Base-by-base conservation (phyloP, 1,140 invertebrate genomes). In the Hormaphis cornu region DNA sequence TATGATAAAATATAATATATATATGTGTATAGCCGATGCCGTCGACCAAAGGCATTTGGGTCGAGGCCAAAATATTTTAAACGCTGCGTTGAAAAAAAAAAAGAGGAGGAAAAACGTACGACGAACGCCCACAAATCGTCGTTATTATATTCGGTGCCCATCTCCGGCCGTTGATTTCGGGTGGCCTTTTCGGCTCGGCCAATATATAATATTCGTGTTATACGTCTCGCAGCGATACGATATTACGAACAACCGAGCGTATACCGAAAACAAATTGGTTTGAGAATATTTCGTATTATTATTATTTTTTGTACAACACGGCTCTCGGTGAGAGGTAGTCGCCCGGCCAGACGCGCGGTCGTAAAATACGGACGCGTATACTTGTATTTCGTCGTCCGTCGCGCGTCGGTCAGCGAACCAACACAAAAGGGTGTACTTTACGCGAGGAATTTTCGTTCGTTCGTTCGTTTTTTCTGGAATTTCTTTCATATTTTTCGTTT, bases 41-140 rank as follows among this genome's bases (percentile, higher is more conserved):
- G 16, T 30, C n/a, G n/a, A 33, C 16, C 10, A 61, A 16, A 46
- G 40, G n/a, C 40, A 22, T 66, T 66, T 50, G 61, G 44, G 3
- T 33, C 14, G 3, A 9, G n/a, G 18, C 42, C 61, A 66, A 66
- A 66, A 66, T 66, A 50, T 50, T 66, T 33, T 28, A 50, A 66
- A 66, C 30, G 18, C 3, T 44, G 18, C 30, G 10, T 22, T 6
- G 14, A 12, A 0, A 40, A 26, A 58, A 58, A 56, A 40, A 58
- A 50, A n/a, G 24, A 66, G 2, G 33, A 48, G 4, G 22, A 50
- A 50, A 66, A 8, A 14, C 8, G 24, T 48, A 33, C 18, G n/a
- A 50, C 20, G 50, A 66, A 50, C 40, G 20, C 20, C 20, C 54
- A 58, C 54, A 66, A 35, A 66, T 37, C 28, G 28, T 48, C 5